Conservation (phyloP, 1,140 invertebrate species). For the Polypedilum pembai region DNA sequence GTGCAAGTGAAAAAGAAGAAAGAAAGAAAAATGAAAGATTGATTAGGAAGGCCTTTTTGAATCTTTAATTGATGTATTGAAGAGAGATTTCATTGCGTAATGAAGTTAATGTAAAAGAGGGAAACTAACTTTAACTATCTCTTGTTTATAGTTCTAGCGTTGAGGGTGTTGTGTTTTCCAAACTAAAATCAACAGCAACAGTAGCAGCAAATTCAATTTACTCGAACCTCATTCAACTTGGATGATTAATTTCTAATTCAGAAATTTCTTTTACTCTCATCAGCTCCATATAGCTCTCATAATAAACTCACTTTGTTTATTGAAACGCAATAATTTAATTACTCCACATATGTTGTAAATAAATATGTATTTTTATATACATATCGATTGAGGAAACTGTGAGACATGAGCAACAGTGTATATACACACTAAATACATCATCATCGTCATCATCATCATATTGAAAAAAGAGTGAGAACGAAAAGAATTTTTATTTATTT, state of each 20-base stretch:
- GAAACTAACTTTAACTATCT: neutral
- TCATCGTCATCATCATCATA: no score
- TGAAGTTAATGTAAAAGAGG: no score
- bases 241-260: conserved; percentile 28
- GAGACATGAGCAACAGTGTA: neutral
- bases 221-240: neutral
- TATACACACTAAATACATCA: neutral
- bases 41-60: no score
- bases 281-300: neutral
- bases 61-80: no score
- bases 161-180: no score
- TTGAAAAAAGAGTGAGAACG: no score
- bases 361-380: neutral
- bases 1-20: no score
- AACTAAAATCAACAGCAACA: neutral
- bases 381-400: neutral
- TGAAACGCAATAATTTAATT: conserved; percentile 28
- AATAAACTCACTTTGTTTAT: conserved; percentile 25
- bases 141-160: neutral
- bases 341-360: conserved; percentile 25
- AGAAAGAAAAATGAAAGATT: no score
- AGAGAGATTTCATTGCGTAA: no score
- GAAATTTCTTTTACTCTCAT: neutral
- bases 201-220: neutral
- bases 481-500: no score